Percentiles rank a stretch among this genome's conserved stretches.
phyloP scores from a whole-genome alignment of 1,140 invertebrate genomes.

The Sesamia nonagrioides region DNA sequence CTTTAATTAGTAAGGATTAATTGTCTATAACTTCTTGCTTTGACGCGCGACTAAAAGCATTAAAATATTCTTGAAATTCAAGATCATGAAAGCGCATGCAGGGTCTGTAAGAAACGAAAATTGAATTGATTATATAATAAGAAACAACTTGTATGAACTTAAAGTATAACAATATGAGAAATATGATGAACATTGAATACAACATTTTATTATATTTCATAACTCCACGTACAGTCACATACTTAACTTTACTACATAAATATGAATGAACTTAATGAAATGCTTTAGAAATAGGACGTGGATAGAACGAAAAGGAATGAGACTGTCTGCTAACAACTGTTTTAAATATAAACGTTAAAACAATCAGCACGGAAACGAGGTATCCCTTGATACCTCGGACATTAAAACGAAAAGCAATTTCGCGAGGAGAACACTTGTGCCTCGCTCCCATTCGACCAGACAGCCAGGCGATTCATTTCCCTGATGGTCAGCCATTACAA shows the following conservation, averaged over 20 bases:
- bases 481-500: slow-evolving; percentile 83
- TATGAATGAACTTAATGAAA: slow-evolving; percentile 18
- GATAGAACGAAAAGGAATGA: slow-evolving; percentile 2
- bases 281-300: background rate
- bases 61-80: background rate
- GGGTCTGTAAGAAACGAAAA: slow-evolving; percentile 17
- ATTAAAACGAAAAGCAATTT: slow-evolving; percentile 74
- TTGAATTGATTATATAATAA: background rate
- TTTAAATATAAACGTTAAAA: slow-evolving; percentile 58
- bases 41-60: background rate
- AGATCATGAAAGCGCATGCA: slow-evolving; percentile 3
- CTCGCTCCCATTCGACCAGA: slow-evolving; percentile 66
- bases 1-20: background rate
- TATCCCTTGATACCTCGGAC: slow-evolving; percentile 65
- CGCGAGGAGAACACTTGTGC: slow-evolving; percentile 67
- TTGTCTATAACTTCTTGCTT: background rate
- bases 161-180: background rate
- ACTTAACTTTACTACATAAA: background rate
- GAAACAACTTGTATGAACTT: background rate
- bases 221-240: background rate
- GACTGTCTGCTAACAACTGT: slow-evolving; percentile 27
- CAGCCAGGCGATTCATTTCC: slow-evolving; percentile 77
- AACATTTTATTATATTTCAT: background rate
- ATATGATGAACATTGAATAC: background rate
- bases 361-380: slow-evolving; percentile 53